Evolutionary conservation across 1,140 invertebrate genomes (phyloP).

Genomic region (Mamestra configurata): DNA sequence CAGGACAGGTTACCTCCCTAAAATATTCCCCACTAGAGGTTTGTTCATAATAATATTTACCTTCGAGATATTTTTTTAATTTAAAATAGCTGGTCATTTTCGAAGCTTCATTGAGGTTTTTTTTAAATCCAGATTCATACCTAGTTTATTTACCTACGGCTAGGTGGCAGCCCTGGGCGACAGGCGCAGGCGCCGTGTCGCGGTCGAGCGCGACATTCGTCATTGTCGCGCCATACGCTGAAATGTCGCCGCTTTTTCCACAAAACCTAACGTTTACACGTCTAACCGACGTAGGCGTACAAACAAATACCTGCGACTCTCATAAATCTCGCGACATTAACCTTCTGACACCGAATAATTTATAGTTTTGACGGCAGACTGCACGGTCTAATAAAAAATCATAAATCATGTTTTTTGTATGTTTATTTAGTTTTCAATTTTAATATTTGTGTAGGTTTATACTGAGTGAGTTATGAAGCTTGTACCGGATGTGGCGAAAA

Average conservation of each 20-base stretch:
- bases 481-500: slow-evolving; percentile 40
- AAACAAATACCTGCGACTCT: slow-evolving; percentile 39
- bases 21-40: too few species aligned
- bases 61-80: too few species aligned
- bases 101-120: too few species aligned
- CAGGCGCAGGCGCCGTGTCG: slow-evolving; percentile 49
- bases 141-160: not conserved
- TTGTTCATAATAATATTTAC: too few species aligned
- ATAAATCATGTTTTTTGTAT: slow-evolving; percentile 39
- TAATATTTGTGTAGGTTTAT: slow-evolving; percentile 43
- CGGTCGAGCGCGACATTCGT: slow-evolving; percentile 44
- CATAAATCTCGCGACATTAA: slow-evolving; percentile 48
- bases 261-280: slow-evolving; percentile 26
- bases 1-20: too few species aligned
- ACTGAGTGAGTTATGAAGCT: slow-evolving; percentile 36
- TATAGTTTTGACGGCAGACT: slow-evolving; percentile 40
- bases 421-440: slow-evolving; percentile 45
- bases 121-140: too few species aligned
- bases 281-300: slow-evolving; percentile 17
- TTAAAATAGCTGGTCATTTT: too few species aligned
- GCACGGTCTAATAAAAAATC: slow-evolving; percentile 41
- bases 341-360: slow-evolving; percentile 36
- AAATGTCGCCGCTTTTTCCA: slow-evolving; percentile 41
- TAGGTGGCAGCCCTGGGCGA: slow-evolving; percentile 2
- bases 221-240: slow-evolving; percentile 47